Percentiles rank a stretch among this genome's conserved stretches.
Evolutionary conservation across 2,797 vertebrate genomes (phyloP).

Genomic region (Megaceryle alcyon): DNA sequence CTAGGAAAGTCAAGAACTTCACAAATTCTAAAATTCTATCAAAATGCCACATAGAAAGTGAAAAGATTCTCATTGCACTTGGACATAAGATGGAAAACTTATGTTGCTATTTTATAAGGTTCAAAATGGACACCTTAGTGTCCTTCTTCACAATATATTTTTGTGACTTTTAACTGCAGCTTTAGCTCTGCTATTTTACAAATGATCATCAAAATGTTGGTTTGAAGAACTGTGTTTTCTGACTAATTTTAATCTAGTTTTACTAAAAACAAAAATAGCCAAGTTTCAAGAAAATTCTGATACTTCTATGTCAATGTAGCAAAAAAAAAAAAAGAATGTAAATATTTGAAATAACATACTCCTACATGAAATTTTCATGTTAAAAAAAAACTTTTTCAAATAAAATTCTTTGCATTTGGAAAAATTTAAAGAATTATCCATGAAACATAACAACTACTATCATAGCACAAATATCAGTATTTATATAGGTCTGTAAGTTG

Average conservation of each 20-base stretch:
- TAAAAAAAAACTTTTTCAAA: neutral
- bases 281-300: neutral
- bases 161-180: neutral
- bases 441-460: rapidly evolving
- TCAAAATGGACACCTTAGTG: neutral
- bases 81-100: neutral
- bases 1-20: neutral
- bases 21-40: neutral
- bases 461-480: neutral
- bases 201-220: neutral
- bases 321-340: neutral
- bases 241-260: neutral
- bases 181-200: neutral
- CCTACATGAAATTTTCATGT: neutral
- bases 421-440: neutral
- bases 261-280: neutral
- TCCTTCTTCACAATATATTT: neutral
- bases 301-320: neutral
- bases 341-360: neutral
- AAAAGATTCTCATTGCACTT: neutral
- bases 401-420: neutral
- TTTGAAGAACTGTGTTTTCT: neutral
- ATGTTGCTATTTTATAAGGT: neutral
- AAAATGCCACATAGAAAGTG: neutral
- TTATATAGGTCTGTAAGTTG: neutral